These are phyloP conservation scores for Brenthis hecate DNA, from an alignment of 2,888 invertebrate genomes.

Conservation along the genomic window DNA sequence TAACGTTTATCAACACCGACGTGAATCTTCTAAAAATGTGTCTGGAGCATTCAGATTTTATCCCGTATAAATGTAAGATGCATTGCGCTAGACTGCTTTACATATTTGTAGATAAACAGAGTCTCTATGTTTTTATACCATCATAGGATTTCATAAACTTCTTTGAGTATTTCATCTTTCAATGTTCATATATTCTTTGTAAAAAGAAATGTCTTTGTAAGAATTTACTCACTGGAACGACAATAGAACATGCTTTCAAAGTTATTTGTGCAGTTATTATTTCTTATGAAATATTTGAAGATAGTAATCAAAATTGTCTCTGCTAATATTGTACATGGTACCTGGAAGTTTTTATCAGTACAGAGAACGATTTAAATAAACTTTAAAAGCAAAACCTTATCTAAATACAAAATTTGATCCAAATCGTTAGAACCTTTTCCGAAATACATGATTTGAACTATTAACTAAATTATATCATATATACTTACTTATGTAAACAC, in stretches of 20 bases:
- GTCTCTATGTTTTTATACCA: slow-evolving; percentile 24
- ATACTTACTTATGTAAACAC: too few relatives aligned
- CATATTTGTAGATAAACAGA: slow-evolving; percentile 26
- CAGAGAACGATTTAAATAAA: neutral
- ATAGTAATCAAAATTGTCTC: too few relatives aligned
- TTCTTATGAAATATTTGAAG: too few relatives aligned
- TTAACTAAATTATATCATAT: too few relatives aligned
- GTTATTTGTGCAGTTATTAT: slow-evolving; percentile 1
- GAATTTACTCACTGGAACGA: slow-evolving; percentile 5
- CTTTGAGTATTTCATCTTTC: slow-evolving; percentile 20
- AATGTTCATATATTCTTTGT: slow-evolving; percentile 18
- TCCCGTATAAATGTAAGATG: slow-evolving; percentile 16
- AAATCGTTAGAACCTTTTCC: too few relatives aligned
- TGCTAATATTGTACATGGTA: too few relatives aligned
- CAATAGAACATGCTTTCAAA: neutral
- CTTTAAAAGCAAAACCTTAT: too few relatives aligned
- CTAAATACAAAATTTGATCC: too few relatives aligned
- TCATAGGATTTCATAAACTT: slow-evolving; percentile 18
- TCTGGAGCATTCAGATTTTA: slow-evolving; percentile 5
- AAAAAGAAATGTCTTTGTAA: slow-evolving; percentile 11
- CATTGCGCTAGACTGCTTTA: slow-evolving; percentile 24
- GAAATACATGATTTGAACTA: too few relatives aligned
- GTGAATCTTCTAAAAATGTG: slow-evolving; percentile 3
- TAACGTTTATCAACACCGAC: neutral
- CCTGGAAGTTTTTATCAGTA: neutral